phyloP scores from a whole-genome alignment of 2,888 invertebrate species.

The Dastarcus helophoroides region DNA sequence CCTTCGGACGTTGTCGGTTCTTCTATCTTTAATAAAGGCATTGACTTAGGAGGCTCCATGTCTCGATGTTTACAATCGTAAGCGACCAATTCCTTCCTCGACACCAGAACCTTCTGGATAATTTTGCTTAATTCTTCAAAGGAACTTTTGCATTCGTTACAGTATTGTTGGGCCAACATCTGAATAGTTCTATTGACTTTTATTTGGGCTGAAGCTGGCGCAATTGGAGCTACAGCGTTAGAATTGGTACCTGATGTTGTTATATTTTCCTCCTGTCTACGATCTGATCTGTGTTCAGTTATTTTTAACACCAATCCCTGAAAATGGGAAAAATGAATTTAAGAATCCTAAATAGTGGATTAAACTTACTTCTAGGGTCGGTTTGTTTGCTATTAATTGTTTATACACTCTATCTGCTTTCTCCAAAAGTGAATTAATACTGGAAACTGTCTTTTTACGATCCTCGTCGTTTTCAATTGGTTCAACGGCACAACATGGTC shows the following conservation, averaged over 20 bases:
- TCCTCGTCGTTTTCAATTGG: slow-evolving; percentile 96
- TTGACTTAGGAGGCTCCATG: slow-evolving; percentile 30
- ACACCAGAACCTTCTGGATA: slow-evolving; percentile 83
- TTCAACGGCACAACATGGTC: slow-evolving; percentile 92
- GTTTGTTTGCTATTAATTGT: slow-evolving; percentile 81
- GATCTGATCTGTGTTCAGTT: slow-evolving; percentile 72
- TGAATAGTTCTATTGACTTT: slow-evolving; percentile 80
- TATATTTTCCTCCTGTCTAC: slow-evolving; percentile 42
- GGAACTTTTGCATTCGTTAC: slow-evolving; percentile 85
- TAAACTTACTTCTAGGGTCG: slow-evolving; percentile 61
- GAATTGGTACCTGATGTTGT: slow-evolving; percentile 16
- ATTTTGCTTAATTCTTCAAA: slow-evolving; percentile 91
- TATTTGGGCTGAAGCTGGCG: slow-evolving; percentile 34
- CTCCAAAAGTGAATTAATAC: slow-evolving; percentile 81
- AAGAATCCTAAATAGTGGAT: not conserved
- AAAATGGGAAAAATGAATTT: slow-evolving; percentile 11
- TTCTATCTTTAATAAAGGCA: slow-evolving; percentile 35
- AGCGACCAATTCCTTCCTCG: slow-evolving; percentile 79
- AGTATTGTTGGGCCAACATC: slow-evolving; percentile 87
- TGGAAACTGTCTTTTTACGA: slow-evolving; percentile 84
- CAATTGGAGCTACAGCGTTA: slow-evolving; percentile 17
- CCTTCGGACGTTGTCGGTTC: slow-evolving; percentile 6
- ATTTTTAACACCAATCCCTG: slow-evolving; percentile 72
- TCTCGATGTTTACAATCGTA: slow-evolving; percentile 81
- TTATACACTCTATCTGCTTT: slow-evolving; percentile 92